Percentiles rank a stretch among this genome's conserved stretches.
phyloP scores from a whole-genome alignment of 2,113 vertebrate genomes.

The Xenopus laevis region DNA sequence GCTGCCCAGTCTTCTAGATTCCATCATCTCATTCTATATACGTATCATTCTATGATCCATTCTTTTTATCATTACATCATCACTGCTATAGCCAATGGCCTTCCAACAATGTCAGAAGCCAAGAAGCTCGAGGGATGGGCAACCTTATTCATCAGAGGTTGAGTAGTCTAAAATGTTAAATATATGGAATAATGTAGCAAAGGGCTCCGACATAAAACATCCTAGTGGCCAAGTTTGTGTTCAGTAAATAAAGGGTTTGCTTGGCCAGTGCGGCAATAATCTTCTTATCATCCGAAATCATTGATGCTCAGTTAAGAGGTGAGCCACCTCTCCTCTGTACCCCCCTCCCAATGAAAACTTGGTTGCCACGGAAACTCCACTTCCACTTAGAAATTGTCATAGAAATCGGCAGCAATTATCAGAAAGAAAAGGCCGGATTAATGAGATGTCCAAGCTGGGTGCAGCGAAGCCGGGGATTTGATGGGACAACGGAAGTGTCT shows the following conservation, averaged over 20 bases:
- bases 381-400: slow-evolving; percentile 19
- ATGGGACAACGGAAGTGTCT: not conserved
- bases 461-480: not conserved
- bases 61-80: no score
- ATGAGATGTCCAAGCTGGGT: slow-evolving; percentile 15
- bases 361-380: slow-evolving; percentile 33
- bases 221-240: not conserved
- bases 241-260: slow-evolving; percentile 3
- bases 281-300: slow-evolving; percentile 12
- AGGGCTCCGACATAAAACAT: not conserved
- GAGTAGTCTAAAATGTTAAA: no score
- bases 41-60: no score
- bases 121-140: no score
- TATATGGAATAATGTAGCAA: no score
- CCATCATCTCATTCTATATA: no score
- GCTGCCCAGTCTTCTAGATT: no score
- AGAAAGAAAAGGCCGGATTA: slow-evolving; percentile 24
- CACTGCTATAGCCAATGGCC: no score
- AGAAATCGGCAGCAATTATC: slow-evolving; percentile 37
- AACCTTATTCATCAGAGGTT: no score
- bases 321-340: slow-evolving; percentile 25
- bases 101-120: no score
- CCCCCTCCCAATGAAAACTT: slow-evolving; percentile 30
- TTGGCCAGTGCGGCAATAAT: not conserved
- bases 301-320: slow-evolving; percentile 9